Percentiles rank a stretch among this genome's conserved stretches.
Evolutionary conservation across 2,797 vertebrate genomes (phyloP).

Genomic region (Coranthus polyacanthus): DNA sequence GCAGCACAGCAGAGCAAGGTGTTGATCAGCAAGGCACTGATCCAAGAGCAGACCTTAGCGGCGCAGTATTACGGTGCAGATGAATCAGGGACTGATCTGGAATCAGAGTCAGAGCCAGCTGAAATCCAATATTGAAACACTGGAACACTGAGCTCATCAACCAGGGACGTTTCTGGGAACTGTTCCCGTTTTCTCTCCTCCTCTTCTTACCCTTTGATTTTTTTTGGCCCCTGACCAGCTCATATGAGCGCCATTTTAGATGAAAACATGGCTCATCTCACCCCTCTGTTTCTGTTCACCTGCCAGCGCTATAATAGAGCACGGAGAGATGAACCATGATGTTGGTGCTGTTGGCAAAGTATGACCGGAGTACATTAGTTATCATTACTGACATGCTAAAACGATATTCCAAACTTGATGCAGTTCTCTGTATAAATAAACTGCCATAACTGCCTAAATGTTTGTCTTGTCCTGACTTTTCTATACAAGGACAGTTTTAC

Average conservation of each 20-base stretch:
- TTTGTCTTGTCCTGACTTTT: conserved; percentile 3
- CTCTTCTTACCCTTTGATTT: conserved; percentile 63
- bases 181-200: conserved; percentile 61
- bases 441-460: conserved; percentile 6
- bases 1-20: conserved; percentile 65
- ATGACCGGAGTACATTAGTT: conserved; percentile 32
- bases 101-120: conserved; percentile 64
- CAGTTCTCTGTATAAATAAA: background rate
- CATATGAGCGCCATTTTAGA: conserved; percentile 63
- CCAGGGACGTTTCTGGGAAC: conserved; percentile 73
- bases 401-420: conserved; percentile 8
- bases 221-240: conserved; percentile 63
- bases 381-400: conserved; percentile 37
- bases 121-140: conserved; percentile 67
- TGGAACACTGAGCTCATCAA: conserved; percentile 67
- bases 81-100: conserved; percentile 63
- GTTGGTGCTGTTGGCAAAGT: conserved; percentile 47
- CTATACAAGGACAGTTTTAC: conserved; percentile 7
- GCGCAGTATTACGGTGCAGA: conserved; percentile 22
- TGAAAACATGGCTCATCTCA: conserved; percentile 63
- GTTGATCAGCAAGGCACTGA: conserved; percentile 68
- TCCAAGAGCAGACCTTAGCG: conserved; percentile 69
- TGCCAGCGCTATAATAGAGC: conserved; percentile 60
- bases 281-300: conserved; percentile 56
- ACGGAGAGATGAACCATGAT: conserved; percentile 27